Evolutionary conservation across 2,888 invertebrate species (phyloP).

Genomic region (Platycheirus rosarum): DNA sequence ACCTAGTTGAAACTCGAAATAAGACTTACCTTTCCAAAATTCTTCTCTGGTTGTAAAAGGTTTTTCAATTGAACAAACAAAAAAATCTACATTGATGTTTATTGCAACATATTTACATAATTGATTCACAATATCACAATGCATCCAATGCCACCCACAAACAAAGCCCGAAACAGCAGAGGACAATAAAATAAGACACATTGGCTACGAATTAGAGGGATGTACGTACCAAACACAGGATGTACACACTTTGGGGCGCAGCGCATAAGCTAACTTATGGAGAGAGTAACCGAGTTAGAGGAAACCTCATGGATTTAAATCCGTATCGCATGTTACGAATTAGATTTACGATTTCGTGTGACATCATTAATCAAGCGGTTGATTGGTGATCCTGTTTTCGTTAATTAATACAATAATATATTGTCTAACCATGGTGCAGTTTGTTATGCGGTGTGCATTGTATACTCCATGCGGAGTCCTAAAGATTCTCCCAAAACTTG

Average conservation of each 20-base stretch:
- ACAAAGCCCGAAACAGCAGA: constrained; percentile 31
- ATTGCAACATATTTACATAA: constrained; percentile 6
- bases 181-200: constrained; percentile 66
- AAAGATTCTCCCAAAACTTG: constrained; percentile 50
- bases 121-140: constrained; percentile 24
- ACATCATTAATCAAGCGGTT: constrained; percentile 83
- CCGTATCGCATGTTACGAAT: constrained; percentile 77
- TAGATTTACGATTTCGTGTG: constrained; percentile 82
- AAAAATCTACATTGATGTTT: too few species aligned
- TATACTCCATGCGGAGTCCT: constrained; percentile 47
- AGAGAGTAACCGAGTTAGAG: constrained; percentile 51
- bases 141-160: background rate
- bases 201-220: constrained; percentile 47
- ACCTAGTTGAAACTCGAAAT: too few species aligned
- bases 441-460: constrained; percentile 70
- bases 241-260: constrained; percentile 4
- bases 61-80: too few species aligned
- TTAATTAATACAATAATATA: constrained; percentile 83
- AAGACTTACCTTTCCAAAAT: too few species aligned
- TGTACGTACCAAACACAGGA: constrained; percentile 29
- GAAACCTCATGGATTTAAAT: constrained; percentile 72
- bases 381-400: constrained; percentile 83
- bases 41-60: too few species aligned
- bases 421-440: constrained; percentile 76
- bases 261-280: constrained; percentile 22